Evolutionary conservation across 2,888 invertebrate species (phyloP).

Genomic region (Sicus ferrugineus): DNA sequence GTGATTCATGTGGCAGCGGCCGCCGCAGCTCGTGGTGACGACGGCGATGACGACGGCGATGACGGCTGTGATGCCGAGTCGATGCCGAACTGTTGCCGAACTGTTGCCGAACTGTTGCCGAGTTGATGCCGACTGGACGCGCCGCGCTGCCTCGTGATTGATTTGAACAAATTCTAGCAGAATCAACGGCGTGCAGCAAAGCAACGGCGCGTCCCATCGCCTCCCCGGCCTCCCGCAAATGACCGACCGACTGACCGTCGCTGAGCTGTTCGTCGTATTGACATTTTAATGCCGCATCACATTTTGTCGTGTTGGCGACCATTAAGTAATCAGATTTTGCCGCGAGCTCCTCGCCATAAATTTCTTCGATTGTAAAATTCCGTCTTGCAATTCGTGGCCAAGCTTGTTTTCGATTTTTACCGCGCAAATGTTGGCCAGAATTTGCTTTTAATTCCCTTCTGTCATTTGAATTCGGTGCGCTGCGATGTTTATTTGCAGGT

Average conservation of each 20-base stretch:
- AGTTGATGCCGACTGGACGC: background rate
- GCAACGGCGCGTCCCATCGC: too few relatives aligned
- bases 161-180: conserved; percentile 31
- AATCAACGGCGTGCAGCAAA: conserved; percentile 3
- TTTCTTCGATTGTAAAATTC: conserved; percentile 6
- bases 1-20: conserved; percentile 20
- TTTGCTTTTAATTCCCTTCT: background rate
- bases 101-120: too few relatives aligned
- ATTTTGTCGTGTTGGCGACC: conserved; percentile 24
- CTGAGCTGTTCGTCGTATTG: conserved; percentile 4
- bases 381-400: background rate
- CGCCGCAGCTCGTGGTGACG: background rate
- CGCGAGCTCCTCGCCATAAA: background rate
- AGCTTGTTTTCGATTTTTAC: background rate
- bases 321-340: conserved; percentile 17
- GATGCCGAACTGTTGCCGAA: too few relatives aligned
- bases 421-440: background rate
- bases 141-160: conserved; percentile 26
- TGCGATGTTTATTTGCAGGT: background rate
- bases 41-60: background rate
- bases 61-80: background rate
- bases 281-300: conserved; percentile 19
- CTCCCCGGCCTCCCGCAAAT: background rate
- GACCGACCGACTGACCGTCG: background rate
- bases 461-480: background rate